Percentiles rank a stretch among this genome's conserved stretches.
Conservation (phyloP, 2,888 invertebrate species). For the Athripsodes cinereus region DNA sequence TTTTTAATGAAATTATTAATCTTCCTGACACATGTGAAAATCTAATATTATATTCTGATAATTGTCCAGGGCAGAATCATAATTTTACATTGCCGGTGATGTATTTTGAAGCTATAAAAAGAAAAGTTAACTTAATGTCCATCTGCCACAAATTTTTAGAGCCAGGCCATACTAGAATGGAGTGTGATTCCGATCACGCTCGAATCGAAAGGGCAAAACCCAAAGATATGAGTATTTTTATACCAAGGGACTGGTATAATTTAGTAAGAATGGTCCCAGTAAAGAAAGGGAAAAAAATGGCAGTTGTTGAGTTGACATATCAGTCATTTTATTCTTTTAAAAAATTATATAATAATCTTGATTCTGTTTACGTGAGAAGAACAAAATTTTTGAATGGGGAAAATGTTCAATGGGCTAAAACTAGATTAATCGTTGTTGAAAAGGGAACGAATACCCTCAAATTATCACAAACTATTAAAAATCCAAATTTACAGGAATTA, state of each 20-base stretch:
- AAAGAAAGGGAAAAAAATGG: constrained; percentile 4
- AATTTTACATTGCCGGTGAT: constrained; percentile 1
- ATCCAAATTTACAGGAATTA: background rate
- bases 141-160: constrained; percentile 1
- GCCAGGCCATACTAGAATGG: constrained; percentile 1
- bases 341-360: background rate
- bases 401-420: background rate
- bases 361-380: background rate
- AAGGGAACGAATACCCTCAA: background rate
- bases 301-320: background rate
- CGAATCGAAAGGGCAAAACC: constrained; percentile 2
- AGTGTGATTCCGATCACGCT: constrained; percentile 3
- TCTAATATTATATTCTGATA: background rate
- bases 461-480: background rate
- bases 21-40: background rate
- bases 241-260: too few species aligned
- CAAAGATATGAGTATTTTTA: constrained; percentile 4
- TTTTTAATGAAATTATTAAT: background rate
- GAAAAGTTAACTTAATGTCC: background rate
- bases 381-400: background rate
- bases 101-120: background rate
- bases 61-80: constrained; percentile 3
- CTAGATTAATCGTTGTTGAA: background rate
- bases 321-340: background rate
- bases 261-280: too few species aligned